Conservation (phyloP, 1,140 invertebrate species). For the Hyposmocoma kahamanoa region DNA sequence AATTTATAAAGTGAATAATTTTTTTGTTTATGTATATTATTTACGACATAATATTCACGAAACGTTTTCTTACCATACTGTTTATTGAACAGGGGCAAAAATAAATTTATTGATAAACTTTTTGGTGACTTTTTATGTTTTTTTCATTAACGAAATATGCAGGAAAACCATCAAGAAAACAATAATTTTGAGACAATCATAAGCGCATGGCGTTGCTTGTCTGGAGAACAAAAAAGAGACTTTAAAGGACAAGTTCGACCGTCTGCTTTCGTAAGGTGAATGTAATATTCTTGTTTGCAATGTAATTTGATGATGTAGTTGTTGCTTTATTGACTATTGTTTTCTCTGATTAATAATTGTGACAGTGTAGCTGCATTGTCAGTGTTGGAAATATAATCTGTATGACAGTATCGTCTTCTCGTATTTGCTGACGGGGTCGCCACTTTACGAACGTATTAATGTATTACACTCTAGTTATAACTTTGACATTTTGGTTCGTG, state of each 20-base stretch:
- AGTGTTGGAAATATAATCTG: constrained; percentile 1
- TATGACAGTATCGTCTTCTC: neutral
- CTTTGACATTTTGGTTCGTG: neutral
- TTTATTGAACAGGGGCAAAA: too few relatives aligned
- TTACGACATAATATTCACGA: neutral
- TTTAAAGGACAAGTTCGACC: constrained; percentile 40
- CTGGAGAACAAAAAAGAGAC: too few relatives aligned
- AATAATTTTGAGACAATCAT: constrained; percentile 58
- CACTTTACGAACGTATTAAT: too few relatives aligned
- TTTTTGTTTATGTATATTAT: neutral
- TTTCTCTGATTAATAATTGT: neutral
- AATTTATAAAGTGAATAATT: constrained; percentile 1
- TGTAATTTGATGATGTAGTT: neutral
- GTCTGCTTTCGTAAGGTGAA: constrained; percentile 42
- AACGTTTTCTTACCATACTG: too few relatives aligned
- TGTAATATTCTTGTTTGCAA: constrained; percentile 1
- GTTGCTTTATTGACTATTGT: constrained; percentile 1
- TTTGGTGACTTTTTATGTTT: constrained; percentile 32
- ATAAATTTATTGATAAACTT: constrained; percentile 40
- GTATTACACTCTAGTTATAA: constrained; percentile 1
- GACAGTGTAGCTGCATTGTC: neutral
- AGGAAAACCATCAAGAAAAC: constrained; percentile 32
- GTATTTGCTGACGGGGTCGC: too few relatives aligned
- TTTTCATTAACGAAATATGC: constrained; percentile 43
- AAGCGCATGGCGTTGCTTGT: constrained; percentile 57